Percentiles rank a stretch among this genome's conserved stretches.
Conservation (phyloP, 2,888 invertebrate species). For the Itoplectis maculator region DNA sequence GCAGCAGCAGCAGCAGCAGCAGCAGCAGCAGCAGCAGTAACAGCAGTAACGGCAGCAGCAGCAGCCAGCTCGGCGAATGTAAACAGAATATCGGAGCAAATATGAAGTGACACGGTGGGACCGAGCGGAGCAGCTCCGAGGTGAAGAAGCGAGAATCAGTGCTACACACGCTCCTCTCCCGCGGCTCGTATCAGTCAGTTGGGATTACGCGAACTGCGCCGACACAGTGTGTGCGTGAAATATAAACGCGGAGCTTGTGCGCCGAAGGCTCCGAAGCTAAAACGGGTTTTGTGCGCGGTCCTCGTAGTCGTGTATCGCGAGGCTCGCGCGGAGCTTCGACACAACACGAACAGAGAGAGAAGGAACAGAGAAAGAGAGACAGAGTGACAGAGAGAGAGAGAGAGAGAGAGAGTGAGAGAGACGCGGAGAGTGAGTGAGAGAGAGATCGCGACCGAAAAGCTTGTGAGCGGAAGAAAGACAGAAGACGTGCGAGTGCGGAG, state of each 20-base stretch:
- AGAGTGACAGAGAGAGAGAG: not conserved
- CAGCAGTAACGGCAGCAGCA: too few relatives aligned
- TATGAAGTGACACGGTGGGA: slow-evolving; percentile 77
- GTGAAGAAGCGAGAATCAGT: slow-evolving; percentile 22
- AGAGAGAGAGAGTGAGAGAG: not conserved
- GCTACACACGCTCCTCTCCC: not conserved
- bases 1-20: slow-evolving; percentile 12
- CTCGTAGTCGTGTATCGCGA: not conserved
- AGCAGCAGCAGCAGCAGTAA: not conserved
- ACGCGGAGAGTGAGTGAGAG: not conserved
- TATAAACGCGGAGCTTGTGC: slow-evolving; percentile 14
- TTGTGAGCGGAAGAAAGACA: too few relatives aligned
- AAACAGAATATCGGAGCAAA: slow-evolving; percentile 79
- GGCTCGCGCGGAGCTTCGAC: not conserved
- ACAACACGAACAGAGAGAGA: slow-evolving; percentile 14
- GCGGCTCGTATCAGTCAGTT: too few relatives aligned
- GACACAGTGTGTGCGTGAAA: not conserved
- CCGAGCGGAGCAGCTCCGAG: slow-evolving; percentile 56
- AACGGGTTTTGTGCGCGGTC: slow-evolving; percentile 58
- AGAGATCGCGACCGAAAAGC: too few relatives aligned
- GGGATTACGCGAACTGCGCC: not conserved
- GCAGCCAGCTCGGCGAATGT: slow-evolving; percentile 73
- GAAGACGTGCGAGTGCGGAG: slow-evolving; percentile 23
- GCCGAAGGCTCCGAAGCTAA: slow-evolving; percentile 25
- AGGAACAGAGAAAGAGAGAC: not conserved